phyloP scores from a whole-genome alignment of 2,888 invertebrate genomes.

The Zootermopsis nevadensis region DNA sequence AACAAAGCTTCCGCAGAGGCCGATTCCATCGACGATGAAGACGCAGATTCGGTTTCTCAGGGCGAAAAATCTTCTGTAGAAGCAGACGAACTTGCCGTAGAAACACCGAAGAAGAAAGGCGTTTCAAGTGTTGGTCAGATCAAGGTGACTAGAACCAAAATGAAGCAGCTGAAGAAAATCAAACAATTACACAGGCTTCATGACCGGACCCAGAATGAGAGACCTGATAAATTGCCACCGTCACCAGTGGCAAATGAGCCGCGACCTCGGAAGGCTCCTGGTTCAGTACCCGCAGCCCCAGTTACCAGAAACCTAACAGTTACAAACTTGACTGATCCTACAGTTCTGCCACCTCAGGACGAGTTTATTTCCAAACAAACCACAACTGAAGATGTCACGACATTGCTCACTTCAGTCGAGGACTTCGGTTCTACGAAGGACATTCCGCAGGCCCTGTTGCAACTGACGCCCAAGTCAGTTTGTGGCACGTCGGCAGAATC shows the following conservation, averaged over 20 bases:
- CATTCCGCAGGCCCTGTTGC: not conserved
- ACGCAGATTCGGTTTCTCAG: not conserved
- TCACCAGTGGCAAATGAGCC: not conserved
- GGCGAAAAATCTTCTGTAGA: not conserved
- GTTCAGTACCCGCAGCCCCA: not conserved
- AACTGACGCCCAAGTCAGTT: not conserved
- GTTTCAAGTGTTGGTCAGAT: not conserved
- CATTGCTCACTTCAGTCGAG: not conserved
- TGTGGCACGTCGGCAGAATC: not conserved
- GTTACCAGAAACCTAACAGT: no score
- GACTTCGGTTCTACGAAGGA: constrained; percentile 38
- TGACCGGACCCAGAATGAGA: not conserved
- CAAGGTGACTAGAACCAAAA: constrained; percentile 28
- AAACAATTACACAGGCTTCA: not conserved
- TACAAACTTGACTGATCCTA: not conserved
- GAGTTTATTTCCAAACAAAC: not conserved
- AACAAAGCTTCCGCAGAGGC: constrained; percentile 10
- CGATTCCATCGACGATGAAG: not conserved
- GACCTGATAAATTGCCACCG: not conserved
- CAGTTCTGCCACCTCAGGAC: constrained; percentile 31
- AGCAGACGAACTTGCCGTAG: not conserved
- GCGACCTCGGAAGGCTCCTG: not conserved
- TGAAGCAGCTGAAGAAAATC: not conserved
- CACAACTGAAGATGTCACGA: constrained; percentile 30
- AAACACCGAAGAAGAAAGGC: not conserved